Percentiles rank a stretch among this genome's conserved stretches.
These are phyloP conservation scores for Microchrysa polita DNA, from an alignment of 2,888 invertebrate species.

Conservation along the genomic window DNA sequence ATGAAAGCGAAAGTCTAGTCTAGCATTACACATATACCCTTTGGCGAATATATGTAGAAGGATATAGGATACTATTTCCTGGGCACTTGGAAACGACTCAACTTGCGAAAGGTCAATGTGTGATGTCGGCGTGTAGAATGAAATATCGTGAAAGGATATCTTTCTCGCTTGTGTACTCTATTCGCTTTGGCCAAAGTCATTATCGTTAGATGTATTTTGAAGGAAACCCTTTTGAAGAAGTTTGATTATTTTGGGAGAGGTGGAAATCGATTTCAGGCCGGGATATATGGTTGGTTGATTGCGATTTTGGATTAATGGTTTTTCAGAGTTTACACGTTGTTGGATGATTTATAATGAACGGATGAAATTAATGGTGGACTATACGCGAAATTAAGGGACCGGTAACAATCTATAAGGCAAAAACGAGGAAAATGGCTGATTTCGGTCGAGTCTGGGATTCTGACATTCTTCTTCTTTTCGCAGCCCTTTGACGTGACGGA, in stretches of 20 bases:
- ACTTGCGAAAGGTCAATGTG: conserved; percentile 13
- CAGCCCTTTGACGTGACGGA: too few relatives aligned
- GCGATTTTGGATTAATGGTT: too few relatives aligned
- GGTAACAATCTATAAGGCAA: too few relatives aligned
- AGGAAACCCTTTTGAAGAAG: background rate
- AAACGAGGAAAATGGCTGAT: too few relatives aligned
- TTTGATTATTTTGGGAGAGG: background rate
- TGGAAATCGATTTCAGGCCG: too few relatives aligned
- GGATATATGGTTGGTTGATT: too few relatives aligned
- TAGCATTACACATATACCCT: conserved; percentile 33
- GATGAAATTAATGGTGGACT: too few relatives aligned
- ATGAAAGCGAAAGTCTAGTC: background rate
- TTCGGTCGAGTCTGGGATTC: too few relatives aligned
- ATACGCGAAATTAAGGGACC: too few relatives aligned
- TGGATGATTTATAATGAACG: too few relatives aligned
- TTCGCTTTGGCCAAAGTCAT: background rate
- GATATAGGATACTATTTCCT: conserved; percentile 13
- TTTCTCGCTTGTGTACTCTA: background rate
- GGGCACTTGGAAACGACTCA: conserved; percentile 3
- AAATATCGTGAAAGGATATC: conserved; percentile 8
- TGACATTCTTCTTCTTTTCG: too few relatives aligned
- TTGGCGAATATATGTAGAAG: background rate
- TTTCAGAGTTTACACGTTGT: too few relatives aligned
- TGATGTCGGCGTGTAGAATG: background rate
- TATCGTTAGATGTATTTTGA: background rate